Evolutionary conservation across 2,888 invertebrate species (phyloP), one percentile per base, ranked within the genome.

Genomic region (Asteroscopus sphinx): DNA sequence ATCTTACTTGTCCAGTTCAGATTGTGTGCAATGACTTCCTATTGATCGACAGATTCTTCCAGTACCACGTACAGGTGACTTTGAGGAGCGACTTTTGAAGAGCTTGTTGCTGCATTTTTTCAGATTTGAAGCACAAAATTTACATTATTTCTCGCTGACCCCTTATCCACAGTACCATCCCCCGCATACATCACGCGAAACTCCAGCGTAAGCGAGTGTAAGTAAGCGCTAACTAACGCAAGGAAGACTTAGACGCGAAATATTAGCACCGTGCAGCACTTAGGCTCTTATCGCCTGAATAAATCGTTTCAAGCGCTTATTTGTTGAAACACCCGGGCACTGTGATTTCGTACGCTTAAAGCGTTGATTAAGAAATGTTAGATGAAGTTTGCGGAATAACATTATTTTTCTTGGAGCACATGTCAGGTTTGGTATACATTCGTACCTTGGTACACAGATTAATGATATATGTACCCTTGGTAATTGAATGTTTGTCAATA

Each of bases 201-300:
- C 78, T 77, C 69, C 70, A 32, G 45, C 64, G 76, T 68, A 70
- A 77, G 68, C 73, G 78, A 67, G 69, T 62, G 76, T 77, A 76
- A 87, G 85, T 88, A 86, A 88, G 88, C 86, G 88, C 86, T 89
- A 90, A 91, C 89, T 90, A 90, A 89, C 88, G 88, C 86, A 76
- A 83, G 86, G 84, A 87, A 88, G 87, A 89, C 87, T 88, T 75
- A 67, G 74, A 73, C 79, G 82, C 81, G 86, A 88, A 86, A 88
- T 91, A 90, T 91, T 89, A 86, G 86, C 86, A 82, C 82, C 76
- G 85, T 76, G 85, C 81, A 83, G 86, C 89, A 89, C 87, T 91
- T 90, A 88, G 81, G 80, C 86, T 80, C 52, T 75, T 87, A 87
- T 87, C 87, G 80, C 73, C 54, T 58, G 59, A 79, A 77, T 78